phyloP scores from a whole-genome alignment of 2,113 vertebrate species.

The Gymnorhina tibicen region DNA sequence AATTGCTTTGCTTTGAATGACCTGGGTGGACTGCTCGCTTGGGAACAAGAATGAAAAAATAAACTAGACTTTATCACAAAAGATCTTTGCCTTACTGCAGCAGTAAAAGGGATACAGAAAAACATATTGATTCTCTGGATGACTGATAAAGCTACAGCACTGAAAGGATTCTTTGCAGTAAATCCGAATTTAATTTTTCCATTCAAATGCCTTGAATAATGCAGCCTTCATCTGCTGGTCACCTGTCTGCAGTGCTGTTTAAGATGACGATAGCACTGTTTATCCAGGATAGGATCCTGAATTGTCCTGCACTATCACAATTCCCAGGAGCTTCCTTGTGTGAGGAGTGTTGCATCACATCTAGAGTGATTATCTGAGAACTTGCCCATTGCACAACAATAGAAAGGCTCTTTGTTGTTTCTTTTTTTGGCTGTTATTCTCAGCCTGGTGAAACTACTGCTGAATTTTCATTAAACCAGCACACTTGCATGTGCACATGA shows the following conservation, averaged over 20 bases:
- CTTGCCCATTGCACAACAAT: conserved; percentile 14
- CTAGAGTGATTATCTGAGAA: conserved; percentile 56
- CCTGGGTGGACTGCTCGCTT: neutral
- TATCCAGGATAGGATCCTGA: neutral
- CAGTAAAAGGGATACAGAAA: conserved; percentile 11
- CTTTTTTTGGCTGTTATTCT: neutral
- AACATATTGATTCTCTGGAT: conserved; percentile 46
- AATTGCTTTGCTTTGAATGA: conserved; percentile 25
- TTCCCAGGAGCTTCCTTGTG: neutral
- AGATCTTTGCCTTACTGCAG: conserved; percentile 27
- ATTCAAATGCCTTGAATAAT: conserved; percentile 33
- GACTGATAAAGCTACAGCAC: conserved; percentile 19
- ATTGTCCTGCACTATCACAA: neutral
- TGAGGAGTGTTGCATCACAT: neutral
- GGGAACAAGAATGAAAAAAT: conserved; percentile 16
- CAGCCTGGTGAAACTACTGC: conserved; percentile 25
- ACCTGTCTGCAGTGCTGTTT: neutral
- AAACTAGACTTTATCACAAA: conserved; percentile 21
- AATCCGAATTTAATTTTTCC: conserved; percentile 56
- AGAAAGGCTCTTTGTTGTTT: conserved; percentile 20
- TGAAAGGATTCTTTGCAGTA: conserved; percentile 16
- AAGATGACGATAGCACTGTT: conserved; percentile 11
- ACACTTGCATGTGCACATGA: neutral
- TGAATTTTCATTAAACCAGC: conserved; percentile 51
- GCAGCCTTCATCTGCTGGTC: neutral